A percentile compares a stretch with the other conserved stretches of the same genome.
phyloP scores from a whole-genome alignment of 2,113 vertebrate genomes.

The Oncorhynchus keta region DNA sequence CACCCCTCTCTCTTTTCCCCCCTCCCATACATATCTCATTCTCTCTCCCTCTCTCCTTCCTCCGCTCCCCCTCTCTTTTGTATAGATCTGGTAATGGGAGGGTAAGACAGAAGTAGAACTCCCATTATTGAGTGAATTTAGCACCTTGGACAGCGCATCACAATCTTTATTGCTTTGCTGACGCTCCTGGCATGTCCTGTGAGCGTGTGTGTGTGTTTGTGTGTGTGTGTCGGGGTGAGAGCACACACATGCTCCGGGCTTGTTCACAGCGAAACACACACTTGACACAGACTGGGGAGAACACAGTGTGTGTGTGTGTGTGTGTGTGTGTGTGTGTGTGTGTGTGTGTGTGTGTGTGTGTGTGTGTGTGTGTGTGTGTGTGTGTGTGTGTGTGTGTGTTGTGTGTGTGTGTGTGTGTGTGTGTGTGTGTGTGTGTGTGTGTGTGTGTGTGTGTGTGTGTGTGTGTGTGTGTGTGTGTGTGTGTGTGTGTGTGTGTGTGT shows the following conservation, averaged over 20 bases:
- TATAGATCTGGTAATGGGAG: conserved; percentile 96
- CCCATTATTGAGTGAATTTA: conserved; percentile 99
- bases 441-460: no score
- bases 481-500: no score
- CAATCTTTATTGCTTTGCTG: conserved; percentile 99
- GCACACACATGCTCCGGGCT: conserved; percentile 98
- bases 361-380: conserved; percentile 31
- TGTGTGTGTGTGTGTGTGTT: conserved; percentile 19
- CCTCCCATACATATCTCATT: conserved; percentile 24
- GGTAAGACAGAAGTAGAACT: conserved; percentile 96
- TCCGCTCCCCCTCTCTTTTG: conserved; percentile 75
- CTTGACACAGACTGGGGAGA: conserved; percentile 79
- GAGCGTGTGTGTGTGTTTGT: conserved; percentile 51
- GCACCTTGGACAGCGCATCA: conserved; percentile 97
- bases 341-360: conserved; percentile 11
- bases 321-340: neutral
- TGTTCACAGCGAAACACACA: conserved; percentile 81
- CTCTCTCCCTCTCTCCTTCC: neutral
- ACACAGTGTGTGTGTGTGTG: conserved; percentile 55
- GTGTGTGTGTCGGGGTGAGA: conserved; percentile 91
- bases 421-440: no score
- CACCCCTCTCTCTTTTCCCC: conserved; percentile 12
- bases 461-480: no score
- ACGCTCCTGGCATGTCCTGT: conserved; percentile 96
- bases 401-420: no score